Percentiles rank a stretch among this genome's conserved stretches.
phyloP scores from a whole-genome alignment of 2,113 vertebrate species.

The Echinops telfairi region DNA sequence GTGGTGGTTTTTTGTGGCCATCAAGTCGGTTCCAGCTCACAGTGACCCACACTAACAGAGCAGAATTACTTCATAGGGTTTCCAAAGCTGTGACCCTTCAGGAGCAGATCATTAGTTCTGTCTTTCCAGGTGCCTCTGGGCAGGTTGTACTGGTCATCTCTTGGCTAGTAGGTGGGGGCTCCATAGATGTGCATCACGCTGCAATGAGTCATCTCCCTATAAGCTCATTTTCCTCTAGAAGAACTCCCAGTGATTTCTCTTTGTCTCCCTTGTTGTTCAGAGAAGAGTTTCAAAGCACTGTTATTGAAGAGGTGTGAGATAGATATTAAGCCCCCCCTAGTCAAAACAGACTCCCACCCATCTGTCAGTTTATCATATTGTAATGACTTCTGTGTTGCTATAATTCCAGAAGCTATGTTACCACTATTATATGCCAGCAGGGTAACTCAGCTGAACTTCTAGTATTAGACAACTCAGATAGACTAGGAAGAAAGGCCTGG shows the following conservation, averaged over 20 bases:
- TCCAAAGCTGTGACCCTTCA: not conserved
- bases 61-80: not conserved
- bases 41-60: not conserved
- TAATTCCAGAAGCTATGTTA: not conserved
- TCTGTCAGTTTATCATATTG: not conserved
- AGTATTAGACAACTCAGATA: not conserved
- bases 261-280: not conserved
- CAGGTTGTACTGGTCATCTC: not conserved
- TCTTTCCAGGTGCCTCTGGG: not conserved
- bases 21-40: not conserved
- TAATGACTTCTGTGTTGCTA: not conserved
- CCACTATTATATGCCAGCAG: not conserved
- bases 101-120: not conserved
- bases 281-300: constrained; percentile 44
- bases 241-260: constrained; percentile 43
- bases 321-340: too few species aligned
- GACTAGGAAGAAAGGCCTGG: not conserved
- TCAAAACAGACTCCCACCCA: not conserved
- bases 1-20: not conserved
- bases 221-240: constrained; percentile 50
- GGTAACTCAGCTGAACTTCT: not conserved
- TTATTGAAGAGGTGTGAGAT: not conserved
- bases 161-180: not conserved
- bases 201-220: constrained; percentile 24
- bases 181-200: not conserved